Percentiles rank a stretch among this genome's conserved stretches.
Conservation (phyloP, 2,888 invertebrate genomes). For the Cotesia congregata region DNA sequence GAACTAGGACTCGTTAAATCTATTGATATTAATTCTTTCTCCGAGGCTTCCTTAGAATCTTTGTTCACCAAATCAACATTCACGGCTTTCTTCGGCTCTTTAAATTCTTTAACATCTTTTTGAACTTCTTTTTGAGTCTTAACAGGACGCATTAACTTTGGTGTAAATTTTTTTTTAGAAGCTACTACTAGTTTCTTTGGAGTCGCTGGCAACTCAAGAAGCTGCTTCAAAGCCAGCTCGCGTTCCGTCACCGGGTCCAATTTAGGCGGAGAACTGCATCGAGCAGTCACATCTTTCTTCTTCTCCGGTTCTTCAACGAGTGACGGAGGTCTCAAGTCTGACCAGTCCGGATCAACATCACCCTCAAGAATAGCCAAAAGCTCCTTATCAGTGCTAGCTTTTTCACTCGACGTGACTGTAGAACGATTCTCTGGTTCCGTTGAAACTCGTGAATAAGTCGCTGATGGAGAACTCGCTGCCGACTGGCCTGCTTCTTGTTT, state of each 20-base stretch:
- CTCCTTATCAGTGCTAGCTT: slow-evolving; percentile 69
- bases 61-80: slow-evolving; percentile 41
- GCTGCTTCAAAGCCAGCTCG: slow-evolving; percentile 74
- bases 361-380: slow-evolving; percentile 74
- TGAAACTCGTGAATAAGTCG: not conserved
- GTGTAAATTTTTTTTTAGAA: not conserved
- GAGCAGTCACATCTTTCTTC: slow-evolving; percentile 12
- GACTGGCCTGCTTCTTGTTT: slow-evolving; percentile 71
- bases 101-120: slow-evolving; percentile 34
- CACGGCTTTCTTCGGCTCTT: slow-evolving; percentile 29
- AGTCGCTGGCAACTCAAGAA: slow-evolving; percentile 71
- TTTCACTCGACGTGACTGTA: not conserved
- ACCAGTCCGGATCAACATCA: slow-evolving; percentile 71
- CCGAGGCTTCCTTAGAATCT: slow-evolving; percentile 38
- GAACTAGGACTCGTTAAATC: slow-evolving; percentile 36
- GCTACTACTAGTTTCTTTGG: slow-evolving; percentile 49
- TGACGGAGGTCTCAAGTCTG: slow-evolving; percentile 61
- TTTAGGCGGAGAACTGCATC: slow-evolving; percentile 52
- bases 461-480: slow-evolving; percentile 53
- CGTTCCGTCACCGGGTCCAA: slow-evolving; percentile 71
- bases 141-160: not conserved
- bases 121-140: not conserved
- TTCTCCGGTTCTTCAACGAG: slow-evolving; percentile 37
- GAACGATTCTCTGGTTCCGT: not conserved
- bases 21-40: slow-evolving; percentile 36